Evolutionary conservation across 2,888 invertebrate species (phyloP), one percentile per base, ranked within the genome.

Genomic region (Drosophila cracens): DNA sequence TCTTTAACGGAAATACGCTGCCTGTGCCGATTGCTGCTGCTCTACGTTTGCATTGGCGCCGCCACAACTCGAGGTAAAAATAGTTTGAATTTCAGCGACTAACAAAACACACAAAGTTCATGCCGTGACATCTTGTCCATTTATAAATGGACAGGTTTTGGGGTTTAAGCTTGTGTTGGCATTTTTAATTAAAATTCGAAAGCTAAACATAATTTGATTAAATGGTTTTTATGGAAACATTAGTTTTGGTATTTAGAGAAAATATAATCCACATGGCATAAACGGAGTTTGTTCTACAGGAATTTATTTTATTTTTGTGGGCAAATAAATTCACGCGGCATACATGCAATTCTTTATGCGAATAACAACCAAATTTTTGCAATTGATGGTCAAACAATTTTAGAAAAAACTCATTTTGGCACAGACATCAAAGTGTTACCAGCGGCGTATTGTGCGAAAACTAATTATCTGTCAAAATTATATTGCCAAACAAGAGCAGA

Each of bases 381-480:
- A 57, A 43, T 49, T 43, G 1, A 25, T 38, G 57, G 31, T 53
- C 46, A 61, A 56, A 46, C 61, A 10, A n/a, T 48, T 48, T 62
- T 34, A 11, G 18, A n/a, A 25, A 59, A 53, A 61, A 51, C 69
- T 36, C 40, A 68, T 62, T 65, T 65, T 71, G 53, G 52, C 29
- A 43, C 25, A 27, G 36, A 40, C 40, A 65, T 74, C 74, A 78
- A 81, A 76, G 74, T 68, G 62, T 66, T 68, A 51, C 83, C 82
- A 65, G 80, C 75, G 74, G 83, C 84, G 70, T 58, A 71, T 67
- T 73, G 64, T 59, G 61, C 70, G 62, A 80, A 84, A 87, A 83
- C 76, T 87, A 85, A 87, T 89, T 87, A 89, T 81, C 83, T 87
- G 89, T 85, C 85, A 82, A 80, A 87, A 56, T 76, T 84, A 79